Evolutionary conservation across 2,797 vertebrate genomes (phyloP).

Genomic region (Morelia viridis): DNA sequence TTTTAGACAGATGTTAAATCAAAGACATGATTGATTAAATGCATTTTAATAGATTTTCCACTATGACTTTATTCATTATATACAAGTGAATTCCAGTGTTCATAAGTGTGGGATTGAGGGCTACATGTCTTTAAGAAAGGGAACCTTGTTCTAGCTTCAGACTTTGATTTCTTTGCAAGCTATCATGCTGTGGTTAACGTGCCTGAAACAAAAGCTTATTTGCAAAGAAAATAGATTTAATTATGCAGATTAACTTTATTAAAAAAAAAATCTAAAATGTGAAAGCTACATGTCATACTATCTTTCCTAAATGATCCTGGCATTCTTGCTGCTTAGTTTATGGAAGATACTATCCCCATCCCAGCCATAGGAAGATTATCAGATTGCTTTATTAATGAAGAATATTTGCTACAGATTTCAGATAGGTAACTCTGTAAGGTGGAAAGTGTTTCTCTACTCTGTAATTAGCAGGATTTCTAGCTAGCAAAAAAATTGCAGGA

Average conservation of each 20-base stretch:
- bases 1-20: constrained; percentile 65
- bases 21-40: constrained; percentile 66
- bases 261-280: neutral
- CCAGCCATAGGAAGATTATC: neutral
- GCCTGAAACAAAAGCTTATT: constrained; percentile 47
- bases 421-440: neutral
- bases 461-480: neutral
- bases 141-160: constrained; percentile 20
- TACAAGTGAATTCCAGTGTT: constrained; percentile 54
- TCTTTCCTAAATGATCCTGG: neutral
- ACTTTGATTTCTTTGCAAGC: constrained; percentile 34
- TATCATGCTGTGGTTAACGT: constrained; percentile 19
- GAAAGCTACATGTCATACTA: constrained; percentile 9
- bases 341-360: neutral
- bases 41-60: constrained; percentile 60
- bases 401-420: neutral
- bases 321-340: neutral
- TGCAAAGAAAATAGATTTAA: constrained; percentile 40
- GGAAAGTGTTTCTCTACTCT: neutral
- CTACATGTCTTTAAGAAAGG: constrained; percentile 34
- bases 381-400: constrained; percentile 5
- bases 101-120: constrained; percentile 48
- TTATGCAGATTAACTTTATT: constrained; percentile 20
- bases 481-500: neutral
- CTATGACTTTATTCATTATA: constrained; percentile 52